These are phyloP conservation scores for Spizaetus ornatus DNA, from an alignment of 2,113 vertebrate species.

Conservation along the genomic window DNA sequence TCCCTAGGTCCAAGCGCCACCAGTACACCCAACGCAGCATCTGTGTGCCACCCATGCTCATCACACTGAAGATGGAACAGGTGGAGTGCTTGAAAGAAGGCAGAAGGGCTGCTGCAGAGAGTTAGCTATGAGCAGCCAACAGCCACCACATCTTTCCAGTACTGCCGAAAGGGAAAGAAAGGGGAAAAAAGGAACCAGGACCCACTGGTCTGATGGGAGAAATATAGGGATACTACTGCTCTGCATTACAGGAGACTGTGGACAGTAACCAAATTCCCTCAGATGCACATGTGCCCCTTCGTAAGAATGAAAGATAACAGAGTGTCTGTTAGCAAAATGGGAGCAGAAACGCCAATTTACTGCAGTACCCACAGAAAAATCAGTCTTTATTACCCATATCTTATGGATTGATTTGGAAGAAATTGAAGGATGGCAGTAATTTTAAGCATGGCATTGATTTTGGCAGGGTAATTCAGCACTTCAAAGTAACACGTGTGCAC, in stretches of 20 bases:
- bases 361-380: background rate
- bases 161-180: background rate
- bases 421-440: background rate
- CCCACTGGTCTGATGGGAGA: background rate
- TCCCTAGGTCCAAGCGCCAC: background rate
- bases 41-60: background rate
- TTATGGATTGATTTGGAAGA: background rate
- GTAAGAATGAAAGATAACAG: background rate
- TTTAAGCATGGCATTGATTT: background rate
- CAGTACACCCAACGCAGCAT: background rate
- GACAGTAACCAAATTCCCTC: background rate
- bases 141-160: fast-evolving
- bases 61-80: fast-evolving
- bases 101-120: background rate
- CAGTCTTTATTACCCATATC: background rate
- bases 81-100: background rate
- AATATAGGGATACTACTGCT: background rate
- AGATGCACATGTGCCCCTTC: fast-evolving
- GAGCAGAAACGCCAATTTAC: background rate
- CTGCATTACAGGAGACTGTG: background rate
- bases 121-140: background rate
- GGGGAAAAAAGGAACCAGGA: background rate
- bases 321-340: background rate
- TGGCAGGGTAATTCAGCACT: background rate
- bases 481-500: background rate